A percentile compares a stretch with the other conserved stretches of the same genome.
These are phyloP conservation scores for Leptobrachium ailaonicum DNA, from an alignment of 2,113 vertebrate genomes.

Conservation along the genomic window DNA sequence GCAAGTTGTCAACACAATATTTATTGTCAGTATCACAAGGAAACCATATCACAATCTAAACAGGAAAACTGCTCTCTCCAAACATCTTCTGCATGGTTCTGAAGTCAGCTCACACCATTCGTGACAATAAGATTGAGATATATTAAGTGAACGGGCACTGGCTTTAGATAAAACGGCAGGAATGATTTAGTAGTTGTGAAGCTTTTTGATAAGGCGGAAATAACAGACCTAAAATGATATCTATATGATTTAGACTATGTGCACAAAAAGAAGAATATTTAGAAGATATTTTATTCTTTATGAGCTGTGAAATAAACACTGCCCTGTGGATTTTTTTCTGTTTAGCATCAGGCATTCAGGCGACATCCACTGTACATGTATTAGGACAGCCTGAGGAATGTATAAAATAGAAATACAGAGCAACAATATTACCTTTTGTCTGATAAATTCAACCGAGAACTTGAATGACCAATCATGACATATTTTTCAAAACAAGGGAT, in stretches of 20 bases:
- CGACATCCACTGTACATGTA: conserved; percentile 1
- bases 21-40: conserved; percentile 10
- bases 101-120: conserved; percentile 16
- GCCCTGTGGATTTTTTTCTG: conserved; percentile 1
- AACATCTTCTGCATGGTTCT: conserved; percentile 5
- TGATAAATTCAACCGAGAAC: not conserved
- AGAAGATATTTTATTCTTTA: conserved; percentile 19
- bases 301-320: conserved; percentile 14
- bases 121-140: conserved; percentile 36
- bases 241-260: conserved; percentile 23
- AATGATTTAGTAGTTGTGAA: conserved; percentile 34
- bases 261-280: conserved; percentile 5
- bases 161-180: conserved; percentile 11
- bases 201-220: conserved; percentile 30
- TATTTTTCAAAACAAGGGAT: too few relatives aligned
- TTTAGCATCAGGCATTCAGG: conserved; percentile 15
- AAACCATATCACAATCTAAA: not conserved
- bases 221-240: conserved; percentile 29
- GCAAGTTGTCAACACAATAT: not conserved
- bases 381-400: not conserved
- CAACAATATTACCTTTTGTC: not conserved
- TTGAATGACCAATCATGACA: too few relatives aligned
- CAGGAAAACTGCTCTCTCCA: not conserved
- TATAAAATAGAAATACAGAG: not conserved
- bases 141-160: conserved; percentile 16